phyloP scores from a whole-genome alignment of 2,113 vertebrate species.

The Boulengeromyrus knoepffleri region DNA sequence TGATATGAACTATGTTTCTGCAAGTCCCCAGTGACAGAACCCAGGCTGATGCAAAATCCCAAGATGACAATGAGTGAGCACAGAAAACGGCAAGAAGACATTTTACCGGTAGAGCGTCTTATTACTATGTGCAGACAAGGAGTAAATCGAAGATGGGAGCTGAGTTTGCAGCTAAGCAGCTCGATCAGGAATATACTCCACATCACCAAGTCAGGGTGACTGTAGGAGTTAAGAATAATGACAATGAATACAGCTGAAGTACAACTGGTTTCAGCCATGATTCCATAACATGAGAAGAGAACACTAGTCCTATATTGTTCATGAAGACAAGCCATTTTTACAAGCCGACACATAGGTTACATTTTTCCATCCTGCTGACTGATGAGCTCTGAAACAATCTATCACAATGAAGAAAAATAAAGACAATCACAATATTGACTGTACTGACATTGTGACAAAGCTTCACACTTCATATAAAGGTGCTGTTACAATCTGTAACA shows the following conservation, averaged over 20 bases:
- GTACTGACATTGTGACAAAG: background rate
- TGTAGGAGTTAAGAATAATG: background rate
- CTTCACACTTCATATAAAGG: background rate
- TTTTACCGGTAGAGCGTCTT: background rate
- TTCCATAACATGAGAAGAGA: background rate
- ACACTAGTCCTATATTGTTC: background rate
- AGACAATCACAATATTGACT: background rate
- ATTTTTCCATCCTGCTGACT: background rate
- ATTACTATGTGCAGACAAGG: background rate
- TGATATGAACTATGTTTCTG: background rate
- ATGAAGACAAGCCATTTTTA: background rate
- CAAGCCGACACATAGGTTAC: background rate
- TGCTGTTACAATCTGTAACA: background rate
- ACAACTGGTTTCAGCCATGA: background rate
- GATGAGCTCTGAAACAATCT: background rate
- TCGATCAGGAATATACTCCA: background rate
- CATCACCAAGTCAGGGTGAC: background rate
- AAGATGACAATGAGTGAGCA: background rate
- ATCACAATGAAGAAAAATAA: background rate
- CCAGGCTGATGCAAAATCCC: background rate
- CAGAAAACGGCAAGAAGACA: background rate
- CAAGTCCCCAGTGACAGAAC: background rate
- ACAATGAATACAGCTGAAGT: background rate
- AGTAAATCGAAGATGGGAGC: background rate
- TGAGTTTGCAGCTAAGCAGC: background rate